A percentile compares a stretch with the other conserved stretches of the same genome.
Evolutionary conservation across 1,140 invertebrate genomes (phyloP).

Genomic region (Steinernema feltiae): DNA sequence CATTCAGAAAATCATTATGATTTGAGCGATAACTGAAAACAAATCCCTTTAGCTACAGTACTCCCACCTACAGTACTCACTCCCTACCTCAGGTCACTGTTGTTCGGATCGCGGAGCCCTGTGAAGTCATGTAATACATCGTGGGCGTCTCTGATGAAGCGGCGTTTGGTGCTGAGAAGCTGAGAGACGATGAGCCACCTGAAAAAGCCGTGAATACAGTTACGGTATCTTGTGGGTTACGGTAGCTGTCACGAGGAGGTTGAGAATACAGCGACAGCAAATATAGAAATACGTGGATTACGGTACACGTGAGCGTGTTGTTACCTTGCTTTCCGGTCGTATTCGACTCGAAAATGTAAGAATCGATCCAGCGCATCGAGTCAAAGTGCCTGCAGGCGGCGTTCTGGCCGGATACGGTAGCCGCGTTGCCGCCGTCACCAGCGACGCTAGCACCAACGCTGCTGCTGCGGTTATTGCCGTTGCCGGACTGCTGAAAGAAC

Average conservation of each 20-base stretch:
- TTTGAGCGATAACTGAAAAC: slow-evolving; percentile 10
- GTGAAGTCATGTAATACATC: too few relatives aligned
- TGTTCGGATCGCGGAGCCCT: too few relatives aligned
- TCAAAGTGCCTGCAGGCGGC: slow-evolving; percentile 28
- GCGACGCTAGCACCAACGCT: neutral
- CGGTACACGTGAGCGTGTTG: neutral
- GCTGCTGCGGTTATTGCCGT: neutral
- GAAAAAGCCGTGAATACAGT: too few relatives aligned
- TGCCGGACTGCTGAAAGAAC: neutral
- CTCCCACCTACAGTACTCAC: too few relatives aligned
- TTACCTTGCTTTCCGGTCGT: slow-evolving; percentile 6
- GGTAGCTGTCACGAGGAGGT: too few relatives aligned
- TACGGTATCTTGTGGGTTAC: too few relatives aligned
- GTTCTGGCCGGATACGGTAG: slow-evolving; percentile 20
- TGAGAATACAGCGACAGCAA: too few relatives aligned
- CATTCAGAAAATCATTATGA: neutral
- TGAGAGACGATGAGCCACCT: too few relatives aligned
- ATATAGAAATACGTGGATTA: slow-evolving; percentile 28
- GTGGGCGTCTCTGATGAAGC: too few relatives aligned
- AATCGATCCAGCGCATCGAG: slow-evolving; percentile 41
- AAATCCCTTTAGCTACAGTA: slow-evolving; percentile 10
- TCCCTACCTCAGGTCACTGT: too few relatives aligned
- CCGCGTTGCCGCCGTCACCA: neutral
- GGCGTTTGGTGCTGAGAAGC: too few relatives aligned
- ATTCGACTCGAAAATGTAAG: slow-evolving; percentile 27